These are phyloP conservation scores for Lepus townsendii DNA, from an alignment of 2,797 vertebrate genomes.

Conservation along the genomic window DNA sequence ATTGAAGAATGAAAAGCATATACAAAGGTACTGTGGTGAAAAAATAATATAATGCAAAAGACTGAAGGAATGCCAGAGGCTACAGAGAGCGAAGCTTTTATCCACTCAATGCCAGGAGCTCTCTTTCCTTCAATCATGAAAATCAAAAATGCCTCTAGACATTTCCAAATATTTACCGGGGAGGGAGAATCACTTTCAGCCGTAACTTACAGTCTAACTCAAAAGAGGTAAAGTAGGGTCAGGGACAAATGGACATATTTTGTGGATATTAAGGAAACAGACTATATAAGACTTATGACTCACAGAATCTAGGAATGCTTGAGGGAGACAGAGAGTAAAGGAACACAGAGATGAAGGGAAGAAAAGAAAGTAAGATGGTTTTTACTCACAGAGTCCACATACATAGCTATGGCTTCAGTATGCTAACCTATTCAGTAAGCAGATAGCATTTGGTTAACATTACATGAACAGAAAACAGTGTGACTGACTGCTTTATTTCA, in stretches of 20 bases:
- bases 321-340: background rate
- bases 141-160: background rate
- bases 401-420: background rate
- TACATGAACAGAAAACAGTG: background rate
- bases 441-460: background rate
- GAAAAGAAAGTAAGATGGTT: background rate
- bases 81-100: background rate
- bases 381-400: background rate
- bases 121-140: background rate
- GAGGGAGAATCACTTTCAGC: background rate
- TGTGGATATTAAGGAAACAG: background rate
- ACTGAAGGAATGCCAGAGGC: no score
- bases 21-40: no score
- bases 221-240: background rate
- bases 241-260: background rate
- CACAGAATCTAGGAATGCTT: background rate
- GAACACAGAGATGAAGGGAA: background rate
- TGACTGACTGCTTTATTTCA: background rate
- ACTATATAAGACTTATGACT: background rate
- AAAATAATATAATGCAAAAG: no score
- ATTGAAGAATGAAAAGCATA: no score
- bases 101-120: background rate
- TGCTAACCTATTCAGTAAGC: background rate
- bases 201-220: background rate
- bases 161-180: background rate